Evolutionary conservation across 2,113 vertebrate genomes (phyloP), one percentile per base, ranked within the genome.

Genomic region (Eulacestoma nigropectus): DNA sequence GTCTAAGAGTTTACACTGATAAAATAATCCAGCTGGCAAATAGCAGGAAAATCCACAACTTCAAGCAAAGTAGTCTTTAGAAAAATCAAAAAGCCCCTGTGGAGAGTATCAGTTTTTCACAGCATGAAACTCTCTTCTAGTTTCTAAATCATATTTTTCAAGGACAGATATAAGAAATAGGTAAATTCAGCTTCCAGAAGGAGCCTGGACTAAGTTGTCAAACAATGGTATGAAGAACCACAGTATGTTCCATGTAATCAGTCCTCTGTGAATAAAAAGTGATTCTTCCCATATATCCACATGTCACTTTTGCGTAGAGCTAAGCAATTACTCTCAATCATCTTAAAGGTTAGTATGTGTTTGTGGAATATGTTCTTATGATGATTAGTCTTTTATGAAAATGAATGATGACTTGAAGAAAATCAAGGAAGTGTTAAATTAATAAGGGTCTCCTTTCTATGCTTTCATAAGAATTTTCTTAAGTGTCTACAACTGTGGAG

Each of bases 381-480:
- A 69, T 79, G 53, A 62, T 86, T 72, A 79, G 41, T 72, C 30
- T 81, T 89, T 84, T 85, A 44, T 6, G 9, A 74, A 72, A 65
- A 87, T 76, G 53, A 77, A 84, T 57, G 35, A 92, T 89, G 92
- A 49, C 33, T 83, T 90, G 49, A 46, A 89, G 73, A 53, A 62
- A 95, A 91, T 77, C 78, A 88, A 88, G 17, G 57, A 83, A 50
- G 57, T 75, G 37, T 86, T 89, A 89, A 77, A 90, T 88, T 69
- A 65, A 33, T 47, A 69, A 82, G 56, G 11, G 35, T 81, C 16
- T 87, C 60, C 57, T 5, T 81, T 81, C 69, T 83, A 75, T 53
- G 69, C 21, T 57, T 62, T 35, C 23, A 8, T 23, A 76, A 27
- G 44, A 47, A 42, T 89, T 93, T 81, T 65, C 80, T 93, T 83